Evolutionary conservation across 1,140 invertebrate species (phyloP).

Genomic region (Nephotettix cincticeps): DNA sequence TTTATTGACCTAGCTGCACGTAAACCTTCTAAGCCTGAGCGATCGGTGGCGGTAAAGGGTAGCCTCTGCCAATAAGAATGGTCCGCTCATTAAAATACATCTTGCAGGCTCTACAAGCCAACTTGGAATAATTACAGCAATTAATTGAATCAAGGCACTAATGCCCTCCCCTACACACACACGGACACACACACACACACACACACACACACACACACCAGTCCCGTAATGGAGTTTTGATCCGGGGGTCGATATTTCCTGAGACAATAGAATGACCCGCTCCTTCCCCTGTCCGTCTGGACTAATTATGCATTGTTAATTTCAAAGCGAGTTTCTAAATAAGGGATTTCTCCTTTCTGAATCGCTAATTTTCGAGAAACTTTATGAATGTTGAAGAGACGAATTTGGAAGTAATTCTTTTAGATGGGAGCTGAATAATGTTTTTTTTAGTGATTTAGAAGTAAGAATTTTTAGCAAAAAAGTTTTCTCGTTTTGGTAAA

Average conservation of each 20-base stretch:
- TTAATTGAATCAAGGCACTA: background rate
- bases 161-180: background rate
- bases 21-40: too few species aligned
- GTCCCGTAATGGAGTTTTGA: background rate
- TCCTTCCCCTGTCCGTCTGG: background rate
- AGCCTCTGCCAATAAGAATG: background rate
- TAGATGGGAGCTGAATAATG: too few species aligned
- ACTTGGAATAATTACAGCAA: background rate
- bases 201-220: background rate
- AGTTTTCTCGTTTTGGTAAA: too few species aligned
- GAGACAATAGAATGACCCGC: background rate
- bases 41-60: too few species aligned
- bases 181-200: background rate
- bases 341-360: too few species aligned
- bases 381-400: too few species aligned
- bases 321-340: too few species aligned
- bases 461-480: too few species aligned
- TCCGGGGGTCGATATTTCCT: background rate
- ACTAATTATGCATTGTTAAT: background rate
- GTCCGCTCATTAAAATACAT: constrained; percentile 4
- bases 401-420: too few species aligned
- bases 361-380: too few species aligned
- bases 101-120: background rate
- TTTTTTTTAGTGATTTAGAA: too few species aligned
- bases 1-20: too few species aligned